phyloP scores from a whole-genome alignment of 30 jellyfish, hydroid and myxozoan species.

The Phacellophora camtschatica region DNA sequence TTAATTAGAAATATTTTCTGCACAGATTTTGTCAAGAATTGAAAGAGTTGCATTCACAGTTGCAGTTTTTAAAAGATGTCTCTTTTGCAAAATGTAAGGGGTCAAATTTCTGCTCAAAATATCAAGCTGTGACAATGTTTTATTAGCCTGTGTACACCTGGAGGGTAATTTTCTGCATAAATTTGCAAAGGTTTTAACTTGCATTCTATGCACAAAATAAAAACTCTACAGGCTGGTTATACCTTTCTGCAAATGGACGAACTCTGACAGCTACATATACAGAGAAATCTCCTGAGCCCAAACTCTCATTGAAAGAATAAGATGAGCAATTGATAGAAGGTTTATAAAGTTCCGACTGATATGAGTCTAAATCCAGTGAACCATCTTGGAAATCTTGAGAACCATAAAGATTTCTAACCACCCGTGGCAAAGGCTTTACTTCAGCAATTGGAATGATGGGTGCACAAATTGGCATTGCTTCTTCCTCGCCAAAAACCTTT shows the following conservation, averaged over 20 bases:
- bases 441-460: slow-evolving; percentile 15
- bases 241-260: slow-evolving; percentile 91
- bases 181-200: too few relatives aligned
- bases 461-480: neutral
- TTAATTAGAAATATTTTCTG: too few relatives aligned
- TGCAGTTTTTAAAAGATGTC: too few relatives aligned
- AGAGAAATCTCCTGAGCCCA: slow-evolving; percentile 42
- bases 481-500: neutral
- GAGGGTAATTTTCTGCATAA: too few relatives aligned
- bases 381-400: slow-evolving; percentile 1
- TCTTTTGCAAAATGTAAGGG: too few relatives aligned
- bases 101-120: too few relatives aligned
- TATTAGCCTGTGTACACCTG: too few relatives aligned
- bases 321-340: neutral
- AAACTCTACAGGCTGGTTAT: too few relatives aligned
- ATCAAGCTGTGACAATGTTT: too few relatives aligned
- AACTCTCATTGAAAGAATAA: neutral
- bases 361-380: neutral
- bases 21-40: too few relatives aligned
- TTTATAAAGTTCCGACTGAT: neutral
- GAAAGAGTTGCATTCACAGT: too few relatives aligned
- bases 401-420: neutral
- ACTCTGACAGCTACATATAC: slow-evolving; percentile 92
- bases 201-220: too few relatives aligned
- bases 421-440: slow-evolving; percentile 26